Percentiles rank a stretch among this genome's conserved stretches.
phyloP scores from a whole-genome alignment of 2,888 invertebrate species.

The Nomada goodeniana region DNA sequence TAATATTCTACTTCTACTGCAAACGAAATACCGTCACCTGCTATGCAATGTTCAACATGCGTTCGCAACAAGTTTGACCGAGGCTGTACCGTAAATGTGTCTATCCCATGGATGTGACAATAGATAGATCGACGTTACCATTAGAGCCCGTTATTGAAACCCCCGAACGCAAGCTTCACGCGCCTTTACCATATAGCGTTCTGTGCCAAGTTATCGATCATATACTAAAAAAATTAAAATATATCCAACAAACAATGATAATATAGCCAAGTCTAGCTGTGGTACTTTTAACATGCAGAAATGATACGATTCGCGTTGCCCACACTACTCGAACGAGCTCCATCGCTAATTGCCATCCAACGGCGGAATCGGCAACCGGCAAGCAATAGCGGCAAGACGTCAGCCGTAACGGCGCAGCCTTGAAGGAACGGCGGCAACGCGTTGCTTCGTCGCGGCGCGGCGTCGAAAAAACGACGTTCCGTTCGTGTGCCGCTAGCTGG shows the following conservation, averaged over 20 bases:
- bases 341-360: conserved; percentile 49
- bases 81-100: background rate
- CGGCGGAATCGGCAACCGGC: conserved; percentile 46
- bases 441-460: conserved; percentile 38
- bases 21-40: background rate
- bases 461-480: conserved; percentile 59
- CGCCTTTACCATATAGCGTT: background rate
- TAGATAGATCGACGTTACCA: background rate
- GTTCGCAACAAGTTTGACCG: background rate
- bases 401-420: conserved; percentile 62
- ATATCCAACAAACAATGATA: background rate
- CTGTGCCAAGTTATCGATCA: conserved; percentile 7
- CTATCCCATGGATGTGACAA: background rate
- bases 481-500: conserved; percentile 3
- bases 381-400: conserved; percentile 46
- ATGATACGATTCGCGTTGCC: conserved; percentile 25
- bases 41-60: too few relatives aligned
- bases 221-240: background rate
- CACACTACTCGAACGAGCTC: conserved; percentile 21
- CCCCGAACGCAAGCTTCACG: conserved; percentile 2
- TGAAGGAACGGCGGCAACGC: conserved; percentile 45
- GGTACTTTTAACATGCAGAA: conserved; percentile 1
- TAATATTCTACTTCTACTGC: background rate
- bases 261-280: background rate
- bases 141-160: conserved; percentile 13